Base-by-base conservation (phyloP, 2,113 vertebrate genomes). In the Callaeas wilsoni region DNA sequence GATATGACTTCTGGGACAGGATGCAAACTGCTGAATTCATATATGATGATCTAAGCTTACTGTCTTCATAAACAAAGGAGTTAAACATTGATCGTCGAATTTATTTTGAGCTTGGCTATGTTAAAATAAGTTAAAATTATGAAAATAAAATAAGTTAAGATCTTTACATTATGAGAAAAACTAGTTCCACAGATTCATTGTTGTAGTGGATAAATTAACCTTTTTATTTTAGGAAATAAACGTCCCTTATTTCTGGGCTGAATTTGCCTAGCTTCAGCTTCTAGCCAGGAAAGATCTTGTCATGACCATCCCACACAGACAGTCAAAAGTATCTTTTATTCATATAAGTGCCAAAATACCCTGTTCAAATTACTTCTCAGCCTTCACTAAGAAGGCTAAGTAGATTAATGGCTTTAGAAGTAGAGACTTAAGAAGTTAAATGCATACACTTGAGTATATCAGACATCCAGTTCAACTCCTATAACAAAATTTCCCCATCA, bases 351-450 rank as follows among this genome's bases (percentile, higher is more conserved):
- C 44, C 69, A 83, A 79, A 89, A 68, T 91, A 57, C 62, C 80
- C 21, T 50, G 22, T 57, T 91, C 69, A 82, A 93, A 75, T 91
- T 82, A 89, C 77, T 90, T 82, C 57, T 85, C 63, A 91, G 35
- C 46, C 39, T 63, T 91, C 35, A 33, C 49, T 84, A 69, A 92
- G 62, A 53, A 89, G 42, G 57, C 70, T 76, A 82, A 87, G 46
- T 85, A 89, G 81, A 93, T 95, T 84, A 94, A 76, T 80, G 46
- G n/a, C n/a, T 92, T 94, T 75, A 87, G 59, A 85, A 95, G 62
- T 13, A 65, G 46, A 86, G 49, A 25, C 17, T 89, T 89, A 64
- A 82, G 70, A 87, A 90, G 50, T 53, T 89, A 78, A 91, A 70
- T 76, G 20, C 41, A 56, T 87, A 65, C 50, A 30, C 20, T 56